Evolutionary conservation across 2,797 vertebrate genomes (phyloP), one percentile per base, ranked within the genome.

Genomic region (Sternarchorhynchus goeldii): DNA sequence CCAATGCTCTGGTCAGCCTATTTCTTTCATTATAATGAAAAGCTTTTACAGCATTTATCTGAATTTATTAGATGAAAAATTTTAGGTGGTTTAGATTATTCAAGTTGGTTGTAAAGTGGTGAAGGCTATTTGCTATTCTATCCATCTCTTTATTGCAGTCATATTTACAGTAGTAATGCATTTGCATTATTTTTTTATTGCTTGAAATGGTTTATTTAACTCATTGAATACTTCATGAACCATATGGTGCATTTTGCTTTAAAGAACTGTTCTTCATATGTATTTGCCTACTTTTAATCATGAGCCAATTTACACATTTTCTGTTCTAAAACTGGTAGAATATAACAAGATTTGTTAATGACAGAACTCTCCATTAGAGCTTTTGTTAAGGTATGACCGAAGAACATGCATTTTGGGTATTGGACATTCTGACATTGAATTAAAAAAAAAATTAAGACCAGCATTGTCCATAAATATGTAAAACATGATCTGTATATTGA

Each of bases 181-280:
- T 39, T 41, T 75, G 81, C 73, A 55, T 76, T 83, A 70, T 81
- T 72, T 81, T 72, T 31, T 21, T 25, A 69, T 81, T 74, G 36
- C 83, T 84, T 76, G 87, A 86, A 62, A 88, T 85, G 73, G 73
- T 83, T 84, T 84, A 57, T 62, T 71, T 57, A 17, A 77, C 39
- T 39, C 57, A 79, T 69, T 72, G 55, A 50, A 50, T 50, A 41
- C 39, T 41, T 41, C 39, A 41, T 77, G 69, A 14, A n/a, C 41
- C 6, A 31, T 56, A 57, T 70, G 7, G 7, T 32, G 18, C 39
- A 34, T 55, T 21, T 21, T 21, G 21, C 25, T 68, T 76, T 21
- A 5, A 6, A 36, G 0, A 41, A 21, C 12, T 41, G 20, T 66
- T 25, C 2, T 6, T 10, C 65, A 39, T 18, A 32, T 66, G 16